These are phyloP conservation scores for Carapus acus DNA, from an alignment of 2,797 vertebrate genomes.

Conservation along the genomic window DNA sequence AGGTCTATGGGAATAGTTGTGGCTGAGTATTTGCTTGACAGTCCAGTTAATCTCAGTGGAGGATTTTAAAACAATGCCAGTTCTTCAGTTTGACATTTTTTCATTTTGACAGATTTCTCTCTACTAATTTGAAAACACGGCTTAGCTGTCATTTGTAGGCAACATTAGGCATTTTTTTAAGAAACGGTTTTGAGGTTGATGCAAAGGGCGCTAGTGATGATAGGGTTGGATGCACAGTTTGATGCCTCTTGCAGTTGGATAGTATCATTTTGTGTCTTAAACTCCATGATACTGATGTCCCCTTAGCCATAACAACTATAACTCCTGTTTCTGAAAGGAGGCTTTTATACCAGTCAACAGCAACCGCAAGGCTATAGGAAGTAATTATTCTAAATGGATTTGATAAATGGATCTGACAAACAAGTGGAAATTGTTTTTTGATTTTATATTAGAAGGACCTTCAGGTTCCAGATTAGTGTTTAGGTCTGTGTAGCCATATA, in stretches of 20 bases:
- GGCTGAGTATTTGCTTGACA: too few relatives aligned
- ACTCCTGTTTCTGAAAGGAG: conserved; percentile 31
- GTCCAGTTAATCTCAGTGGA: too few relatives aligned
- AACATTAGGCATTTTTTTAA: conserved; percentile 23
- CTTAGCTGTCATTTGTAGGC: conserved; percentile 22
- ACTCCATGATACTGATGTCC: conserved; percentile 35
- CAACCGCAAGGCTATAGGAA: conserved; percentile 61
- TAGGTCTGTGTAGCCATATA: conserved; percentile 64
- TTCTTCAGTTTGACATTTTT: conserved; percentile 37
- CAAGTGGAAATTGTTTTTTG: conserved; percentile 82
- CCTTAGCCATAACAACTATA: conserved; percentile 26
- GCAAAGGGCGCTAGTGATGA: too few relatives aligned
- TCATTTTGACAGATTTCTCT: conserved; percentile 11
- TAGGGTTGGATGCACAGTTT: conserved; percentile 44
- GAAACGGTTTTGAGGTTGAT: too few relatives aligned
- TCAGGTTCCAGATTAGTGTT: conserved; percentile 74
- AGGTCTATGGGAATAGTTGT: too few relatives aligned
- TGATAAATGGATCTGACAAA: conserved; percentile 85
- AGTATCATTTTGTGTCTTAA: conserved; percentile 28
- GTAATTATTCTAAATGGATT: conserved; percentile 78
- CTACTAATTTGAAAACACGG: conserved; percentile 20
- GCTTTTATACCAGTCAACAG: conserved; percentile 33
- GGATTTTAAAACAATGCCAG: conserved; percentile 25
- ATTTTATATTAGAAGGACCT: conserved; percentile 83
- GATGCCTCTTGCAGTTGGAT: conserved; percentile 26